phyloP scores from a whole-genome alignment of 2,113 vertebrate genomes.

The Haemorhous mexicanus region DNA sequence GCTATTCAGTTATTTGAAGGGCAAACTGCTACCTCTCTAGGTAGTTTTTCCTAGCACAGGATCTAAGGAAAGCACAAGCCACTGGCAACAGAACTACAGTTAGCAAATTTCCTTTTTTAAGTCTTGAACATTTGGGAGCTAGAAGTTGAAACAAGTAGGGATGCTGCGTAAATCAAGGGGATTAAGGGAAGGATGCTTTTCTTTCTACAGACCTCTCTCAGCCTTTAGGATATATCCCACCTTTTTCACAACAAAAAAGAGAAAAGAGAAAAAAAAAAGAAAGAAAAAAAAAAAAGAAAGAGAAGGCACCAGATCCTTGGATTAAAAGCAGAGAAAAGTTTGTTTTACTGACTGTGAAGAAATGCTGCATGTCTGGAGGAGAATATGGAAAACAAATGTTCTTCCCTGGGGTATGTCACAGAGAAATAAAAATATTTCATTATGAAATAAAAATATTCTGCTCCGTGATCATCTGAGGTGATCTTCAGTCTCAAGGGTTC shows the following conservation, averaged over 20 bases:
- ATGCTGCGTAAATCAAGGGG: not conserved
- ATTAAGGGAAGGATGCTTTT: not conserved
- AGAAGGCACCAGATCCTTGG: not conserved
- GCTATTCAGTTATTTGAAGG: not conserved
- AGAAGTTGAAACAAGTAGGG: not conserved
- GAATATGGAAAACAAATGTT: not conserved
- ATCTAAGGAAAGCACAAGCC: not conserved
- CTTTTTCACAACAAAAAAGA: not conserved
- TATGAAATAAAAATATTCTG: slow-evolving; percentile 16
- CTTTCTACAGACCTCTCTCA: not conserved
- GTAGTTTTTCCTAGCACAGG: not conserved
- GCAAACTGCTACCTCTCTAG: not conserved
- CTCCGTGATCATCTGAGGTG: not conserved
- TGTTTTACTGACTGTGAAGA: not conserved
- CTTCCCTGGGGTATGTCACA: not conserved
- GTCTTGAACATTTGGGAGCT: not conserved
- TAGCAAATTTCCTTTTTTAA: not conserved
- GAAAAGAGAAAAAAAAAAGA: too few relatives aligned
- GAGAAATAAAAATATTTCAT: not conserved
- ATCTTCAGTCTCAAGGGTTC: not conserved
- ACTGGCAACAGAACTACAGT: not conserved
- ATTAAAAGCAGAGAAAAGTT: not conserved
- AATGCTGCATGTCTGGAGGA: not conserved
- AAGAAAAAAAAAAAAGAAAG: rapidly evolving
- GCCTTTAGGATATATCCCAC: not conserved